Evolutionary conservation across 2,113 vertebrate species (phyloP), one percentile per base, ranked within the genome.

Genomic region (Rhinolophus sinicus): DNA sequence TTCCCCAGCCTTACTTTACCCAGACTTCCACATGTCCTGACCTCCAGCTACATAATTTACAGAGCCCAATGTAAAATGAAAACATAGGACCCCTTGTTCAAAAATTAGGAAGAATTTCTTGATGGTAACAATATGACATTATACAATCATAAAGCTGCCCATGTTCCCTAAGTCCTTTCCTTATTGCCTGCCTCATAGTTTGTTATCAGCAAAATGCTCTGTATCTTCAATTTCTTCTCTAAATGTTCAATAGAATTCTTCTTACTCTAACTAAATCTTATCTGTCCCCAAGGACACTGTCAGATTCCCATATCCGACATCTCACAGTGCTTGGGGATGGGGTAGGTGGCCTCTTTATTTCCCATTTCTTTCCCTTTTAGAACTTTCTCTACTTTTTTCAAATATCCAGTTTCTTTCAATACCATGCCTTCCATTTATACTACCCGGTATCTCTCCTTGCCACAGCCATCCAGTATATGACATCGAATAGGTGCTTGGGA

Each of bases 331-430:
- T 33, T 54, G 16, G 18, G 47, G 22, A 10, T n/a, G 22, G 24
- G 50, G 15, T 0, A 18, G 50, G 3, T 14, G 2, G n/a, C 35
- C 30, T 38, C 88, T 62, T 72, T 77, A 16, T n/a, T 86, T 11
- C 24, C 44, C 26, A 16, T 16, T 69, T 24, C 24, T 88, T 73
- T 62, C 35, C 24, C 44, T 65, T 64, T 76, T 30, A 67, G 67
- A 92, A 47, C 15, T 75, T 93, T 65, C 35, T 54, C 33, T 92
- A 56, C 18, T 26, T 97, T 82, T 70, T 81, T 69, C 21, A 83
- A 85, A 80, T 58, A 19, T 33, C 47, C 44, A 5, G 0, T 69
- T 84, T 81, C 44, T 77, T 64, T 64, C 64, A 72, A 81, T 44
- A 19, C 10, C 33, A 33, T 5, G 15, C 6, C 64, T 56, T 50